Evolutionary conservation across 1,140 invertebrate species (phyloP).

Genomic region (Anastrepha ludens): DNA sequence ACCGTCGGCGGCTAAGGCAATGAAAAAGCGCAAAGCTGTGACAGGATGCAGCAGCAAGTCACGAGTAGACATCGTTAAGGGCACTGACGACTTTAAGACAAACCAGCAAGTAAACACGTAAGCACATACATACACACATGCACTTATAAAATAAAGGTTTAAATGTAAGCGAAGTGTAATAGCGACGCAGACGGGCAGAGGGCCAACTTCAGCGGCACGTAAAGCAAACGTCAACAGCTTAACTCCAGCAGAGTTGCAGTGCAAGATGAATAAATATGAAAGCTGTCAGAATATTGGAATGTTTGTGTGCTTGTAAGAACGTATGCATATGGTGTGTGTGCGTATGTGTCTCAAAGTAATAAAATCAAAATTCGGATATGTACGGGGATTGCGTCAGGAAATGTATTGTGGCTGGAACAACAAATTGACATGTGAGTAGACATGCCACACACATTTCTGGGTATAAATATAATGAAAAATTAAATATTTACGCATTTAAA

Average conservation of each 20-base stretch:
- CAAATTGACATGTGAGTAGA: too few relatives aligned
- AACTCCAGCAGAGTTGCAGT: constrained; percentile 6
- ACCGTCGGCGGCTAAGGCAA: background rate
- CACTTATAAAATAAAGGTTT: background rate
- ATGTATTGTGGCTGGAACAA: too few relatives aligned
- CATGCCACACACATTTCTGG: too few relatives aligned
- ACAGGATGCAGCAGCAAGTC: background rate
- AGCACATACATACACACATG: background rate
- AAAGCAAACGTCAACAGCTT: constrained; percentile 25
- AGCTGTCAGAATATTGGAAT: background rate
- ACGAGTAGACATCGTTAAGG: background rate
- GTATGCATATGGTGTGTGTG: background rate
- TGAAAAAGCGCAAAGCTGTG: background rate
- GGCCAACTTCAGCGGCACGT: background rate
- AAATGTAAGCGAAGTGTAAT: background rate
- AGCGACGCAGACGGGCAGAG: background rate
- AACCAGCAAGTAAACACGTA: background rate
- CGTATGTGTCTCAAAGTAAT: background rate
- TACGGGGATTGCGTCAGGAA: too few relatives aligned
- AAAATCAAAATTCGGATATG: too few relatives aligned
- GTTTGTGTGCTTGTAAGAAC: background rate
- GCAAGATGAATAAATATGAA: constrained; percentile 16
- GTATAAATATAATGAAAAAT: background rate
- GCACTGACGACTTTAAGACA: background rate
- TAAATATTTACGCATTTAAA: too few relatives aligned